A percentile compares a stretch with the other conserved stretches of the same genome.
phyloP scores from a whole-genome alignment of 2,113 vertebrate species.

The Cyprinodon brontotheroides region DNA sequence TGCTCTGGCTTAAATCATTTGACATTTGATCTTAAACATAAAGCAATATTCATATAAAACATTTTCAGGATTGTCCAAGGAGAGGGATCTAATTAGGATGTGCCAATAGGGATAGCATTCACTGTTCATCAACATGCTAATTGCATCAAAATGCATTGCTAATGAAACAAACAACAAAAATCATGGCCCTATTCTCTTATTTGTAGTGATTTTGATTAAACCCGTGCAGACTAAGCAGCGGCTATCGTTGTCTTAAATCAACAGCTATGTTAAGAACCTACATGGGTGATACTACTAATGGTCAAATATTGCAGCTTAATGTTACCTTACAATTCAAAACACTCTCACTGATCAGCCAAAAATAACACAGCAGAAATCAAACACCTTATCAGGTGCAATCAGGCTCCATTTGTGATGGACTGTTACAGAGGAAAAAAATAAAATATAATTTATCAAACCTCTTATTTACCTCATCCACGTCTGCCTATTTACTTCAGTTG shows the following conservation, averaged over 20 bases:
- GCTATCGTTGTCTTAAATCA: constrained; percentile 2
- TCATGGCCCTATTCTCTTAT: constrained; percentile 62
- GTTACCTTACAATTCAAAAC: background rate
- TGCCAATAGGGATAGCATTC: constrained; percentile 29
- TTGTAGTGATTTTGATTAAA: constrained; percentile 42
- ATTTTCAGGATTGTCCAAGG: constrained; percentile 15
- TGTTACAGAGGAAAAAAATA: background rate
- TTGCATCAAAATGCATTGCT: constrained; percentile 18
- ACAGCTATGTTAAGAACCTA: background rate
- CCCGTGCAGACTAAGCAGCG: background rate
- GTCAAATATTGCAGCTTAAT: background rate
- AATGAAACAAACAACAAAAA: constrained; percentile 62
- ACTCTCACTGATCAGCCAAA: background rate
- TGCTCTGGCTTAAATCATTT: no score
- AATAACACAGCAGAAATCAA: background rate
- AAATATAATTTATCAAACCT: background rate
- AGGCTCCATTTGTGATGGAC: background rate
- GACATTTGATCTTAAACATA: background rate
- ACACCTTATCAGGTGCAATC: background rate
- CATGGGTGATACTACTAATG: background rate
- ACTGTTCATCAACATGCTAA: constrained; percentile 22
- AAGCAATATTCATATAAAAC: background rate
- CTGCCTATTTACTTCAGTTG: background rate
- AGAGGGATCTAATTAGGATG: constrained; percentile 28
- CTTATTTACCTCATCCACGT: background rate